Evolutionary conservation across 2,113 vertebrate genomes (phyloP), one percentile per base, ranked within the genome.

Genomic region (Crotalus horridus): DNA sequence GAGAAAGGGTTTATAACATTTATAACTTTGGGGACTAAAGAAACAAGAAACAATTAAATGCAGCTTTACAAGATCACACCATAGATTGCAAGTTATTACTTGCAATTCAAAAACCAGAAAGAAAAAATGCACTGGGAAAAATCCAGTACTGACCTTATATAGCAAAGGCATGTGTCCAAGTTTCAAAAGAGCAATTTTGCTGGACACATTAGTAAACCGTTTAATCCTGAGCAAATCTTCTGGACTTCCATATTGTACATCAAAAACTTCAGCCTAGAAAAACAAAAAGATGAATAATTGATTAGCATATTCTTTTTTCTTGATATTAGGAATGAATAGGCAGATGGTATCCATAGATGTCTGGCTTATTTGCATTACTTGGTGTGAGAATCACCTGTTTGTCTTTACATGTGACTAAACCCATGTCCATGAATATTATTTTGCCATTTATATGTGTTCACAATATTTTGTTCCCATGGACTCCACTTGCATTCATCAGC

Each of bases 131-230:
- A 94, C 20, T 54, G 33, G 59, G 6, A 8, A 12, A 3, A 89
- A 69, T 39, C 46, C 91, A 91, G 17, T 48, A 97, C 98, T 94
- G 93, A 99, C 99, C 98, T 99, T 99, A 95, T 99, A 99, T 23
- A 99, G 97, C 93, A 99, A 96, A 89, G 99, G 99, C 9, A 98
- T 97, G 91, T 97, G 97, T 96, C 99, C 99, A 1, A 99, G 97
- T 97, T 99, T 99, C 95, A 99, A 92, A 90, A 99, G 96, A 86
- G 99, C 99, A 93, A 99, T 98, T 97, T 97, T 98, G 96, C 98
- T 98, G 95, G 98, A 98, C 92, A 98, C 93, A 0, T 98, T 98
- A 94, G 96, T 97, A 91, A 93, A 87, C 89, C 96, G 94, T 96
- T 93, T 97, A 95, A 98, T 95, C 93, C 91, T 97, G 95, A 96